phyloP scores from a whole-genome alignment of 92 coral and sea anemone genomes.

The Palythoa grandis region DNA sequence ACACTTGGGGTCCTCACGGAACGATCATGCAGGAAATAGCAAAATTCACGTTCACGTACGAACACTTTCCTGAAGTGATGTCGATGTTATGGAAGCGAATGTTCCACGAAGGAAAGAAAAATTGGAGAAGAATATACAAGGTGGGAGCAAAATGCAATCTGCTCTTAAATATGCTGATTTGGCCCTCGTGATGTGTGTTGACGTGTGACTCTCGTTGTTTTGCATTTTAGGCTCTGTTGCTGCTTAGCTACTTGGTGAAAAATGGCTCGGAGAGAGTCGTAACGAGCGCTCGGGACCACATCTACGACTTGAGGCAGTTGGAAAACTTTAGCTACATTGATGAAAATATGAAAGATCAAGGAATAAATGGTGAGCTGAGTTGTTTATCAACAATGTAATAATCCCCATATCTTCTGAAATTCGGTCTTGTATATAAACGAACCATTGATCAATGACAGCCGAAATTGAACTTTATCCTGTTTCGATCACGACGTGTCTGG shows the following conservation, averaged over 20 bases:
- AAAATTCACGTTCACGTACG: constrained; percentile 92
- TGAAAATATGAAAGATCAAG: constrained; percentile 98
- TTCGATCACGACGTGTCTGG: background rate
- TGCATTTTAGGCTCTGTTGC: constrained; percentile 73
- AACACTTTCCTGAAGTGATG: constrained; percentile 98
- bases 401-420: background rate
- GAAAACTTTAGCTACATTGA: constrained; percentile 83
- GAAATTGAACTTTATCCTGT: background rate
- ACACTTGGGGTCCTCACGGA: constrained; percentile 99
- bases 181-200: background rate
- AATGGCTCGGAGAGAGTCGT: constrained; percentile 98
- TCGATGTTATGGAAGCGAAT: constrained; percentile 98
- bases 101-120: constrained; percentile 89
- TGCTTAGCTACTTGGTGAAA: constrained; percentile 83
- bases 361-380: constrained; percentile 81
- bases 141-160: constrained; percentile 38
- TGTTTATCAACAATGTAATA: background rate
- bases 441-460: background rate
- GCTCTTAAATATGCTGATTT: background rate
- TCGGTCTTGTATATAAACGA: constrained; percentile 5
- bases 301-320: constrained; percentile 92
- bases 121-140: constrained; percentile 98
- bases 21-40: constrained; percentile 95
- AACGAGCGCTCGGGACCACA: constrained; percentile 92
- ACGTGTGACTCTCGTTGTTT: constrained; percentile 15